Base-by-base conservation (phyloP, 2,888 invertebrate genomes). In the Coenonympha glycerion region DNA sequence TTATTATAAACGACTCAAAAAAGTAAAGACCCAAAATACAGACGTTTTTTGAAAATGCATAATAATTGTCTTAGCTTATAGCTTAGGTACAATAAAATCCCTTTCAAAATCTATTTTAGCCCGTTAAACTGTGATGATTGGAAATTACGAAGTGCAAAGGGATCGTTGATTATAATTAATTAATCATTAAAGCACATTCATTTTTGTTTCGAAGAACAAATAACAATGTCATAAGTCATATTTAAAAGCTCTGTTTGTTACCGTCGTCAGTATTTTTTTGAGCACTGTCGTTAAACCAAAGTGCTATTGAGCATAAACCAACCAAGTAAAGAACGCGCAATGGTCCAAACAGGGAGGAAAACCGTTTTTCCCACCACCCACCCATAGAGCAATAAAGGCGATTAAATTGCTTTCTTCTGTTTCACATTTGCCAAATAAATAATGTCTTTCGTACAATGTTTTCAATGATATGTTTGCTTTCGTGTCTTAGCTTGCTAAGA, bases 341-440 rank as follows among this genome's bases (percentile, higher is more conserved):
- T 34, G 22, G 21, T 21, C 45, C 24, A 30, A 24, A 45, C 24
- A 16, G 24, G 6, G 15, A 15, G 18, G 19, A 28, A 42, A 31
- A 8, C 9, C 13, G 30, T 30, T 31, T 31, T 30, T 42, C 31
- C n/a, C n/a, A n/a, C n/a, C n/a, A n/a, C n/a, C 18, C 31, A 21
- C 30, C 31, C 42, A 21, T 19, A 2, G 21, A 15, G 42, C 31
- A 31, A 42, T 42, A 42, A 42, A 42, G 31, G 41, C 30, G 42
- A 42, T 42, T 42, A 42, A 31, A 42, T 42, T 42, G 30, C 42
- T 31, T 42, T 42, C 31, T 31, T 42, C 42, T 42, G 42, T 42
- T 31, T 42, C 42, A 31, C 31, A 11, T 42, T 31, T 21, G 31
- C 28, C 30, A 21, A 42, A 31, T 31, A 21, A 42, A 30, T 13